Percentiles rank a stretch among this genome's conserved stretches.
Conservation (phyloP, 2,797 vertebrate genomes). For the Lacerta agilis region DNA sequence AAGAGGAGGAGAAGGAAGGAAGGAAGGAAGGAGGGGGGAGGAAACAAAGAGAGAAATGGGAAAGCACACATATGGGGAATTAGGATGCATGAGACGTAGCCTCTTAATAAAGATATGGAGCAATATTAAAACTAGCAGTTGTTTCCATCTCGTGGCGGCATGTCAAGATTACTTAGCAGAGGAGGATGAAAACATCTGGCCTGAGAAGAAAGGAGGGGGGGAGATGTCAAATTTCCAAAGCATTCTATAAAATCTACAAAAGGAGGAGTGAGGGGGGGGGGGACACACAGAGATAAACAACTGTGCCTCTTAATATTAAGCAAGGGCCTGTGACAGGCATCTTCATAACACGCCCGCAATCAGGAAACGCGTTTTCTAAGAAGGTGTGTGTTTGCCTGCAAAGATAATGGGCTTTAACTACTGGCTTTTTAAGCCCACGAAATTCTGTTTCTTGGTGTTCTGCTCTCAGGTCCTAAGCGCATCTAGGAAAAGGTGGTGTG, state of each 20-base stretch:
- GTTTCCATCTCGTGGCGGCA: constrained; percentile 74
- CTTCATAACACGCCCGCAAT: constrained; percentile 43
- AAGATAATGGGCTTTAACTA: constrained; percentile 71
- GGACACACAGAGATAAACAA: constrained; percentile 61
- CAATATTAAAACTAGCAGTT: constrained; percentile 75
- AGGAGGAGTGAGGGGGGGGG: constrained; percentile 48
- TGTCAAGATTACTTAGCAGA: constrained; percentile 79
- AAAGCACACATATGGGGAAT: constrained; percentile 61
- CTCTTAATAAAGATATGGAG: constrained; percentile 79
- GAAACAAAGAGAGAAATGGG: constrained; percentile 49
- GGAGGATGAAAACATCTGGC: constrained; percentile 78
- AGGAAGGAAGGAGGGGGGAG: constrained; percentile 38
- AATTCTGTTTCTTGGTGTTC: constrained; percentile 62
- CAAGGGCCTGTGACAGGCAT: constrained; percentile 62
- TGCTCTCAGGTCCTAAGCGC: constrained; percentile 66
- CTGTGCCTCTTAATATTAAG: constrained; percentile 56
- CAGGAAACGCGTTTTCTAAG: constrained; percentile 68
- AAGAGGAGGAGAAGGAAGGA: constrained; percentile 11
- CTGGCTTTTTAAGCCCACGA: constrained; percentile 59
- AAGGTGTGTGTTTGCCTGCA: constrained; percentile 62
- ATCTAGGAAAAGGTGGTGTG: constrained; percentile 13
- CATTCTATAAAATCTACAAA: constrained; percentile 59
- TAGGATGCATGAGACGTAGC: constrained; percentile 72
- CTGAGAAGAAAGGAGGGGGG: constrained; percentile 15
- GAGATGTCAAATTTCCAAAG: constrained; percentile 72